Percentiles rank a stretch among this genome's conserved stretches.
These are phyloP conservation scores for Brachionus calyciflorus DNA, from an alignment of 1,140 invertebrate species.

Conservation along the genomic window DNA sequence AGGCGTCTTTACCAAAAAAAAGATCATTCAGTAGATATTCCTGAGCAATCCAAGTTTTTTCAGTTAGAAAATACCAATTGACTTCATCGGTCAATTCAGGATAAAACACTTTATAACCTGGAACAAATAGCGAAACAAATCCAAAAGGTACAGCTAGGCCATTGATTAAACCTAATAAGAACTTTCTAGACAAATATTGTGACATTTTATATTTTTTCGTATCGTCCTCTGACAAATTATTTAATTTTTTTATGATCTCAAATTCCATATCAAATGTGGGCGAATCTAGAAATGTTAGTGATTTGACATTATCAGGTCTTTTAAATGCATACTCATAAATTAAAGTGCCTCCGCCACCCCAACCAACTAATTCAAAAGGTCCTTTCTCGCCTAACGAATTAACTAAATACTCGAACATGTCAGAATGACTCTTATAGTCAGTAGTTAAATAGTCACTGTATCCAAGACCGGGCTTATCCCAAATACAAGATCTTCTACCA, in stretches of 20 bases:
- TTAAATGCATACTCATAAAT: slow-evolving; percentile 28
- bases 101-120: background rate
- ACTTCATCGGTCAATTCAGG: slow-evolving; percentile 7
- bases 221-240: background rate
- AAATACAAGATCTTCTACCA: slow-evolving; percentile 34
- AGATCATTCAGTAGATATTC: background rate
- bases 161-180: background rate
- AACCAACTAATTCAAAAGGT: background rate
- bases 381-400: background rate
- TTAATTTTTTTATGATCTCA: background rate
- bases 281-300: background rate
- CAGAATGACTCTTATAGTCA: background rate
- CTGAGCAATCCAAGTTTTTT: slow-evolving; percentile 45
- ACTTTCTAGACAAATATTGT: background rate
- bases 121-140: background rate
- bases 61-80: slow-evolving; percentile 31
- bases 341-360: slow-evolving; percentile 22
- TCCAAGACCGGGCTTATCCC: slow-evolving; percentile 37
- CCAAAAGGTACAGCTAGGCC: slow-evolving; percentile 30
- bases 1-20: background rate
- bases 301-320: background rate
- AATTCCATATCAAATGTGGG: background rate
- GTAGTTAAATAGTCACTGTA: slow-evolving; percentile 37
- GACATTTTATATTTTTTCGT: background rate
- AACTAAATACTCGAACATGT: slow-evolving; percentile 13